Percentiles rank a stretch among this genome's conserved stretches.
Evolutionary conservation across 2,113 vertebrate genomes (phyloP).

Genomic region (Podiceps cristatus): DNA sequence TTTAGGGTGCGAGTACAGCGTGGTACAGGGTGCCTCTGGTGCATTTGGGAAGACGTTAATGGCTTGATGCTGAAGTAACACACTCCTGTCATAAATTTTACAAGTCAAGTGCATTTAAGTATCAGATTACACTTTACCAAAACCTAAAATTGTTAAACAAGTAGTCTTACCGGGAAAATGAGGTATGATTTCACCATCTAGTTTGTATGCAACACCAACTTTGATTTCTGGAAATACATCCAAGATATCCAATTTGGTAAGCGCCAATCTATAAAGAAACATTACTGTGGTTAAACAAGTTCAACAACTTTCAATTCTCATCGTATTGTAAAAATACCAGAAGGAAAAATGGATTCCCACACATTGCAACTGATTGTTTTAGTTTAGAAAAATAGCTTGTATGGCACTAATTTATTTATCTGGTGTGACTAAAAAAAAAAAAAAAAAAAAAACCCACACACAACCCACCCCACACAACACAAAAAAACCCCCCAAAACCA

Average conservation of each 20-base stretch:
- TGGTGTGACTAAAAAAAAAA: neutral
- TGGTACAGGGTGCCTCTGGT: neutral
- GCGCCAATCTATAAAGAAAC: constrained; percentile 85
- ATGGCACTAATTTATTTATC: neutral
- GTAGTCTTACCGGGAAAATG: constrained; percentile 92
- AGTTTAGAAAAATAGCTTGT: neutral
- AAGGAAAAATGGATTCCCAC: neutral
- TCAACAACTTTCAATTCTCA: neutral
- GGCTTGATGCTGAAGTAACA: neutral
- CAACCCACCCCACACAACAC: too few relatives aligned
- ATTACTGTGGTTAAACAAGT: neutral
- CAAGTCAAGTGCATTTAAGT: neutral
- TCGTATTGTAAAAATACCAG: neutral
- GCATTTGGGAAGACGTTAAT: neutral
- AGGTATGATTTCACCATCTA: constrained; percentile 91
- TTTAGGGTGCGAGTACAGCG: neutral
- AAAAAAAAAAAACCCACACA: neutral
- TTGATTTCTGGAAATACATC: constrained; percentile 93
- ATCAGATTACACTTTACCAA: neutral
- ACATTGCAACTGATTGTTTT: neutral
- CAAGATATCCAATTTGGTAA: constrained; percentile 98
- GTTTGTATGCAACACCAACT: constrained; percentile 92
- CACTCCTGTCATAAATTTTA: neutral
- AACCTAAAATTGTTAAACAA: neutral
- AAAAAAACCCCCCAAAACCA: neutral